A percentile compares a stretch with the other conserved stretches of the same genome.
Conservation (phyloP, 2,888 invertebrate genomes). For the Agrypnus murinus region DNA sequence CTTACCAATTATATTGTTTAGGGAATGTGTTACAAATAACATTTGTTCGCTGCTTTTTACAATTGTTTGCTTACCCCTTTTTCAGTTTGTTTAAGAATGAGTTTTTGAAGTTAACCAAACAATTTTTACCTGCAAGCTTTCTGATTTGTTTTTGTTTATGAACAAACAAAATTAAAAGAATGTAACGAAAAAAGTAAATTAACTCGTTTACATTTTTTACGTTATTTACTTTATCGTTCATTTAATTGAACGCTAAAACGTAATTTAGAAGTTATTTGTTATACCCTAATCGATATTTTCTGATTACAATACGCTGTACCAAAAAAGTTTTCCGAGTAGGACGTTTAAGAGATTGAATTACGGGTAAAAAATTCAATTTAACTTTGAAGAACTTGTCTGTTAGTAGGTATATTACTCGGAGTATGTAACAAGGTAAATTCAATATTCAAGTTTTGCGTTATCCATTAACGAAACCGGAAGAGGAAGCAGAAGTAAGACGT, state of each 20-base stretch:
- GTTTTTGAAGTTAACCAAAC: no score
- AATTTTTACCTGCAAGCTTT: no score
- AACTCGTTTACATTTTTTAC: no score
- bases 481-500: constrained; percentile 52
- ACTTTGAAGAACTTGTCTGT: constrained; percentile 43
- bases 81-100: no score
- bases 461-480: constrained; percentile 52
- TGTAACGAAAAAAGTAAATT: no score
- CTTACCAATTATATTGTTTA: no score
- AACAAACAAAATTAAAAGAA: no score
- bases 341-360: constrained; percentile 32
- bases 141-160: no score
- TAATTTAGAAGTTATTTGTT: constrained; percentile 14
- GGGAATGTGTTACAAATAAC: no score
- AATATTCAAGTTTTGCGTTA: constrained; percentile 52
- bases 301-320: background rate
- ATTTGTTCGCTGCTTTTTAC: no score
- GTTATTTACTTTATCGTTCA: constrained; percentile 1
- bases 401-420: constrained; percentile 30
- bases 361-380: constrained; percentile 44
- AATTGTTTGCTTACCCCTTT: no score
- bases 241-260: constrained; percentile 12
- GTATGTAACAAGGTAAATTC: constrained; percentile 50
- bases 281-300: constrained; percentile 9
- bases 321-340: constrained; percentile 15